Base-by-base conservation (phyloP, 2,113 vertebrate species). In the Eurystomus gularis region DNA sequence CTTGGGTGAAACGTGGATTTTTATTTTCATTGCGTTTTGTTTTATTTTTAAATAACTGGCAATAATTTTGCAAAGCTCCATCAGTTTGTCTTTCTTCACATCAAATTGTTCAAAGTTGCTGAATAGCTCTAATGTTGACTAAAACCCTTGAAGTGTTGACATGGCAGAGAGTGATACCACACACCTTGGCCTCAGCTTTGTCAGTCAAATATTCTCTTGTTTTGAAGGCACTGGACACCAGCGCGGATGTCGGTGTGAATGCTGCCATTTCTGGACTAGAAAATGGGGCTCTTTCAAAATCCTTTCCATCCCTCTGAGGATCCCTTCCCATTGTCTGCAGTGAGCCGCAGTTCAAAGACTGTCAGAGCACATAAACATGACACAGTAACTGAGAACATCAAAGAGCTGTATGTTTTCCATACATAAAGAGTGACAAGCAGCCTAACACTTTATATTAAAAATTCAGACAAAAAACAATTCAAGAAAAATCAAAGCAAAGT, bases 321-420 rank as follows among this genome's bases (percentile, higher is more conserved):
- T 90, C 21, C 66, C 15, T 96, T 91, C 84, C 92, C 46, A 95
- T 91, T 94, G 90, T 96, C 96, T 96, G 95, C 77, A 39, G 77
- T 7, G 61, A 88, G 80, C 55, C 1, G 14, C 17, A 8, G 91
- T 93, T 96, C 95, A 94, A 96, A 94, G 83, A 73, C 93, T 97
- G 93, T 94, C 96, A 96, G 88, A 97, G 95, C 92, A 73, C 73
- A 75, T 96, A 96, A 97, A 96, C 96, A 96, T 96, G 94, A 96
- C 95, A 93, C 84, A 93, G 94, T 92, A 96, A 94, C 92, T 96
- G 96, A 92, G 91, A 94, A 96, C 95, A 96, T 96, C 96, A 96
- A 96, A 97, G 86, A 72, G 75, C 80, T 94, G 96, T 96, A 96
- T 96, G 95, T 96, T 97, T 97, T 72, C 91, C 86, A 91, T 87